Base-by-base conservation (phyloP, 2,113 vertebrate species). In the Corythoichthys haematopterus region DNA sequence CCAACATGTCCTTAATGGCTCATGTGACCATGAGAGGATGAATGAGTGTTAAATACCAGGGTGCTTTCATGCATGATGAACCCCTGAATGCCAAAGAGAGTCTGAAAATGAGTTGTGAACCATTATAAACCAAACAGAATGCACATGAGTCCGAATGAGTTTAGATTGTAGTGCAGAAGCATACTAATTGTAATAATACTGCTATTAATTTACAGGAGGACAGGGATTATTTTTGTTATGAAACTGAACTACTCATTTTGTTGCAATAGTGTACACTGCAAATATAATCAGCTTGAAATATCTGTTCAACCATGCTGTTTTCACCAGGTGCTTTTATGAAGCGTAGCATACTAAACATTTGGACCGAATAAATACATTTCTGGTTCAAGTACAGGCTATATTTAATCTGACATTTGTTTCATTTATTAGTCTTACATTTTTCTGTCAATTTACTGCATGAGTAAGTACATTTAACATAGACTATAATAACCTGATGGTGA, bases 1-100 rank as follows among this genome's bases (percentile, higher is more conserved):
- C 16, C 20, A 20, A 65, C n/a, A 58, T 53, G 55, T 55, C 38
- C 36, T 64, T 46, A 46, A 37, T 80, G 56, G 53, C 35, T 64
- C 37, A 58, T 63, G 48, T 70, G 64, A 70, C 64, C 40, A 43
- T 43, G 40, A 43, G 40, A 43, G 9, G 40, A 8, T 43, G 40
- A 43, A 3, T 43, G 40, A 43, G 40, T 63, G 59, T 61, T 55
- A 40, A 38, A 61, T 67, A 14, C 5, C 35, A 46, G 36, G 15
- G 1, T 20, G 53, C 45, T 2, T n/a, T 2, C 1, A 53, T 6
- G 15, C 43, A 53, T n/a, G 5, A 52, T 4, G 40, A 43, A 50
- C 11, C 56, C 9, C 0, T 9, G 28, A 35, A 52, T n/a, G 50
- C 20, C n/a, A 28, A 28, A 28, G 16, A 33, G 20, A 55, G 16